Conservation (phyloP, 2,113 vertebrate species). For the Takifugu flavidus region DNA sequence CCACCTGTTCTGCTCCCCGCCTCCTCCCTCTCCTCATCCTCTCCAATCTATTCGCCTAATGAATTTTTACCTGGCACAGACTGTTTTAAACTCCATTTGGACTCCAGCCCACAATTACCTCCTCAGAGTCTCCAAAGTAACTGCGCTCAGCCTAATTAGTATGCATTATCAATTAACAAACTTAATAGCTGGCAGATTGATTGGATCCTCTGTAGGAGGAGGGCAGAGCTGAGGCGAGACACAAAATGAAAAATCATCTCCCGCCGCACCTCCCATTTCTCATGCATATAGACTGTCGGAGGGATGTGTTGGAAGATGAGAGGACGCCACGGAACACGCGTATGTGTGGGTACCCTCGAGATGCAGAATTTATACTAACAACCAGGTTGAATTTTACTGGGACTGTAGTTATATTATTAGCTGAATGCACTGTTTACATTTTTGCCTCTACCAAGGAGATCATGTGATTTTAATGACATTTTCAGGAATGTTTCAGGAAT, state of each 20-base stretch:
- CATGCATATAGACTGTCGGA: slow-evolving; percentile 44
- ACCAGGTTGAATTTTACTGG: too few species aligned
- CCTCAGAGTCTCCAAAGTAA: slow-evolving; percentile 99
- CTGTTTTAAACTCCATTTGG: slow-evolving; percentile 99
- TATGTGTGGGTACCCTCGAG: too few species aligned
- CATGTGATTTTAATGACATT: too few species aligned
- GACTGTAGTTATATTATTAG: too few species aligned
- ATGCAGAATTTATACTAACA: too few species aligned
- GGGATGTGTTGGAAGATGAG: not conserved
- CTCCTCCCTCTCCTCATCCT: slow-evolving; percentile 71
- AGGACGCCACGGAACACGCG: not conserved
- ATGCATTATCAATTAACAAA: slow-evolving; percentile 99
- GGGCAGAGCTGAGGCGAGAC: slow-evolving; percentile 86
- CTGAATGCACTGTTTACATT: too few species aligned
- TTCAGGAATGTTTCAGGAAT: too few species aligned
- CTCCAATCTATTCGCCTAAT: slow-evolving; percentile 83
- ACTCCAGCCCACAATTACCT: slow-evolving; percentile 99
- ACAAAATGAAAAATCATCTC: slow-evolving; percentile 94
- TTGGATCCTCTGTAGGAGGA: slow-evolving; percentile 97
- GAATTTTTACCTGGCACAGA: slow-evolving; percentile 98
- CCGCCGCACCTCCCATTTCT: slow-evolving; percentile 59
- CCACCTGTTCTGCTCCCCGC: slow-evolving; percentile 81
- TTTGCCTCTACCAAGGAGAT: too few species aligned
- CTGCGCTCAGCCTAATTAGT: slow-evolving; percentile 98
- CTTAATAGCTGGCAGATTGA: slow-evolving; percentile 99